Base-by-base conservation (phyloP, 2,888 invertebrate genomes). In the Hirtodrosophila trivittata region DNA sequence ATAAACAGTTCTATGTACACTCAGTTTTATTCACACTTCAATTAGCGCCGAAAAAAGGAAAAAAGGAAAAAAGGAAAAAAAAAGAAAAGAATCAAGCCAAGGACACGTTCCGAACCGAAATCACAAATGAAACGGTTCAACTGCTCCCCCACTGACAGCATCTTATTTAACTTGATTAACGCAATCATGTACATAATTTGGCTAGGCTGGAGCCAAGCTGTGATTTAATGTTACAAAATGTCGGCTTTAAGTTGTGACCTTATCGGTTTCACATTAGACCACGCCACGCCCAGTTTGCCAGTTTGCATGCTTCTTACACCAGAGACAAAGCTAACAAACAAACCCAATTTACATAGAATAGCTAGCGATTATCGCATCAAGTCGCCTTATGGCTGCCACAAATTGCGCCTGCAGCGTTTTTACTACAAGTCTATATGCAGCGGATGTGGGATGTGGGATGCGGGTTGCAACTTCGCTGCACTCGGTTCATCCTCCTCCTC, bases 311-410 rank as follows among this genome's bases (percentile, higher is more conserved):
- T 21, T 21, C 3, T 21, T 21, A 21, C 18, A 5, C 25, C 47
- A 46, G 43, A 14, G 42, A 65, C 59, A 80, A 66, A 39, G 63
- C 55, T 50, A 51, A 64, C 46, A 58, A 57, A 57, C 45, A 37
- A 65, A 68, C 60, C 49, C 68, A 71, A 85, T 80, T 82, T 80
- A 75, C 83, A 82, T 75, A 71, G 75, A 80, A 85, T 75, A 85
- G 55, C 66, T 69, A 35, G 49, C 72, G 82, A 85, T 85, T 77
- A 80, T 77, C 75, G 69, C 62, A 63, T 59, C 49, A 41, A 50
- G 38, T 55, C 37, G 58, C 60, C 71, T 73, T 66, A 52, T 70
- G 56, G 55, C 47, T 66, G 57, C 66, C 49, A 16, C 60, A 68
- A 68, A 83, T 41, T 63, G 68, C 63, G 73, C 82, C 52, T 37